Percentiles rank a stretch among this genome's conserved stretches.
Conservation (phyloP, 1,140 invertebrate species). For the Tetranychus cinnabarinus region DNA sequence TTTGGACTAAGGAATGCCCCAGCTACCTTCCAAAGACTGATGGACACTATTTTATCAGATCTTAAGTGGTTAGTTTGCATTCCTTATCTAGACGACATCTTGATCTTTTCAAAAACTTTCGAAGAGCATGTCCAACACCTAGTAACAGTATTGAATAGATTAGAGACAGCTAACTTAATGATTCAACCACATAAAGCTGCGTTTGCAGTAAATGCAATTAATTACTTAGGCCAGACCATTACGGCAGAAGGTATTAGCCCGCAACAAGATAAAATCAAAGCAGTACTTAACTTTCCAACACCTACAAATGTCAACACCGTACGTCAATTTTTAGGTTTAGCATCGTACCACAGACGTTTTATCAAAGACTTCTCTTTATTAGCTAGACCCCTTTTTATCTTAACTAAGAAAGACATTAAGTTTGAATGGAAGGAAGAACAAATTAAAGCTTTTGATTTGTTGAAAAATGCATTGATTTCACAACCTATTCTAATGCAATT, state of each 20-base stretch:
- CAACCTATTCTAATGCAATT: background rate
- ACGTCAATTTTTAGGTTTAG: conserved; percentile 5
- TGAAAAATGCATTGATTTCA: background rate
- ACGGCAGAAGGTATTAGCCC: background rate
- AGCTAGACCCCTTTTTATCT: conserved; percentile 17
- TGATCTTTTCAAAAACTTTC: conserved; percentile 12
- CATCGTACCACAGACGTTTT: conserved; percentile 5
- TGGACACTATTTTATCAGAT: conserved; percentile 9
- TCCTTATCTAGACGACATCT: conserved; percentile 15
- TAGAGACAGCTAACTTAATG: background rate
- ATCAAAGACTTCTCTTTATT: conserved; percentile 7
- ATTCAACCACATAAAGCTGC: conserved; percentile 5
- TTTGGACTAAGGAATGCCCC: conserved; percentile 1
- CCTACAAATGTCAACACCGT: conserved; percentile 1
- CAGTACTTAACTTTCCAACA: conserved; percentile 1
- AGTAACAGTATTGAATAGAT: conserved; percentile 10
- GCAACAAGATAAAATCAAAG: conserved; percentile 1
- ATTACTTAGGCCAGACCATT: conserved; percentile 10
- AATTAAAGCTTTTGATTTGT: background rate
- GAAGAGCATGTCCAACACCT: conserved; percentile 8
- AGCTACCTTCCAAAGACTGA: conserved; percentile 13
- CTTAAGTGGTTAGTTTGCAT: conserved; percentile 4
- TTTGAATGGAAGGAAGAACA: conserved; percentile 18
- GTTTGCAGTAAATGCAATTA: conserved; percentile 6
- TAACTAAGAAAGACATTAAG: conserved; percentile 20